Percentiles rank a stretch among this genome's conserved stretches.
Conservation (phyloP, 2,888 invertebrate species). For the Tubulanus polymorphus region DNA sequence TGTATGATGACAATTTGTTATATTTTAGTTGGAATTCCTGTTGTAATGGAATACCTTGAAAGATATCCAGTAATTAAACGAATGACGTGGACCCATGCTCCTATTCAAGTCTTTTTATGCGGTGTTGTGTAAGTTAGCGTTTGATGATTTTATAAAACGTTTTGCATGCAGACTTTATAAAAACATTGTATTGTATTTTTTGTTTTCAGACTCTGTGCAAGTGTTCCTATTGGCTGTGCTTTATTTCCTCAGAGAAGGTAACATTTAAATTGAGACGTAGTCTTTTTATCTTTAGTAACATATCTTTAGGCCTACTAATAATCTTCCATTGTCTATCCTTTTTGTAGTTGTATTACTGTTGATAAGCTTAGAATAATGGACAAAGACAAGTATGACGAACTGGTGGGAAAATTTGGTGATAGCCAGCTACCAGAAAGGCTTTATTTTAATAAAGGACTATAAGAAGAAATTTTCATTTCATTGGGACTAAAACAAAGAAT, state of each 20-base stretch:
- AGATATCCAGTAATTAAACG: conserved; percentile 44
- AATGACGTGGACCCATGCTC: conserved; percentile 66
- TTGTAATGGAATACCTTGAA: conserved; percentile 49
- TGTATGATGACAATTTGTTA: neutral
- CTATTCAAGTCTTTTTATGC: conserved; percentile 69
- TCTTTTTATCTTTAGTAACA: neutral
- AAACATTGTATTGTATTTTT: conserved; percentile 2
- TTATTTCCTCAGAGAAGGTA: conserved; percentile 84
- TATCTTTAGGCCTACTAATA: neutral
- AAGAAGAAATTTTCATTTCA: neutral
- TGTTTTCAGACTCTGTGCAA: conserved; percentile 65
- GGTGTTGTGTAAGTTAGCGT: conserved; percentile 49
- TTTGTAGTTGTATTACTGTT: neutral
- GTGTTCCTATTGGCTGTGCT: conserved; percentile 91
- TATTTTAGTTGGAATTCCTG: conserved; percentile 40
- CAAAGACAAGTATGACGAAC: neutral
- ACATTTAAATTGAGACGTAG: conserved; percentile 1
- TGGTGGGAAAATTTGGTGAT: neutral
- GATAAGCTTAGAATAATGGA: neutral
- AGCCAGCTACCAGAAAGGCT: neutral
- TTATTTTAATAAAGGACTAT: conserved; percentile 1
- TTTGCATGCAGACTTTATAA: neutral
- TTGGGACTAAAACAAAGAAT: neutral
- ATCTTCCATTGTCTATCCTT: neutral
- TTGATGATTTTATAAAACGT: conserved; percentile 5